Percentiles rank a stretch among this genome's conserved stretches.
Conservation (phyloP, 2,797 vertebrate genomes). For the Rhynchonycteris naso region DNA sequence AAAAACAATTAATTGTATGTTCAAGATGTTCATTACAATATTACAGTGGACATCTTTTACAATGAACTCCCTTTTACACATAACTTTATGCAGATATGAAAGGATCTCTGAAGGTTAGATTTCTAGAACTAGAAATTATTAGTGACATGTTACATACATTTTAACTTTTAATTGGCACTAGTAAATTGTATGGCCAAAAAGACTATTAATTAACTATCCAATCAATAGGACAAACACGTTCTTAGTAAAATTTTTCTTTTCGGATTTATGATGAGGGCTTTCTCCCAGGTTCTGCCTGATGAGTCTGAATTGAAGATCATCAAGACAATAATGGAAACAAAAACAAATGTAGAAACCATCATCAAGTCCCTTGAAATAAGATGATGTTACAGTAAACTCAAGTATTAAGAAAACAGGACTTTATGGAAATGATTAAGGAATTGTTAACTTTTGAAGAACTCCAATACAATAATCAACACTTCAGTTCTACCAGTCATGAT, state of each 20-base stretch:
- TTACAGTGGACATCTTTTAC: not conserved
- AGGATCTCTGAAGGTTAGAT: not conserved
- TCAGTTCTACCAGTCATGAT: not conserved
- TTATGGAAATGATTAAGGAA: conserved; percentile 19
- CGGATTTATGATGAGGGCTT: not conserved
- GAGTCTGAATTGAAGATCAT: not conserved
- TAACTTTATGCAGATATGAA: not conserved
- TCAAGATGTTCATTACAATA: not conserved
- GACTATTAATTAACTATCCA: not conserved
- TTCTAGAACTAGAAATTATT: conserved; percentile 13
- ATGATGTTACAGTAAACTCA: not conserved
- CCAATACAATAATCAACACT: not conserved
- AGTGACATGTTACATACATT: not conserved
- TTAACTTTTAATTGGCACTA: not conserved
- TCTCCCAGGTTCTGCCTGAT: not conserved
- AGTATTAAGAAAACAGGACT: not conserved
- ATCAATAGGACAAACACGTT: not conserved
- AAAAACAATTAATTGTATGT: not conserved
- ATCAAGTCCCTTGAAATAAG: not conserved
- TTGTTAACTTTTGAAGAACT: conserved; percentile 26
- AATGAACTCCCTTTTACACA: not conserved
- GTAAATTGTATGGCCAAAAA: not conserved
- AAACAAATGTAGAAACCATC: not conserved
- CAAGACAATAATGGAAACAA: not conserved
- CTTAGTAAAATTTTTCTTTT: not conserved